phyloP scores from a whole-genome alignment of 2,113 vertebrate genomes.

The Cavia porcellus region DNA sequence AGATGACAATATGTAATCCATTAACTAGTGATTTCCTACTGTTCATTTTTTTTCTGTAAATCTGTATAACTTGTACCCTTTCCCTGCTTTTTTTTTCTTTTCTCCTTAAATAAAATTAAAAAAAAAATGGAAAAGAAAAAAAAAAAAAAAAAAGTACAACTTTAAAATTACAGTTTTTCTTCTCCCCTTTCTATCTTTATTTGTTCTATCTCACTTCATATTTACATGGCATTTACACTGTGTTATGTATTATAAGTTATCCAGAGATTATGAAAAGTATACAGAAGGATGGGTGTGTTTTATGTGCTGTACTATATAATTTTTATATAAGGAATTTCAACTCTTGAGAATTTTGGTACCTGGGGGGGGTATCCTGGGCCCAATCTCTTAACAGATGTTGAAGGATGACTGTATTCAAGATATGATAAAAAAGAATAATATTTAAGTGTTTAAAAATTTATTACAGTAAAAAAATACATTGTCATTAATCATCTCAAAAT shows the following conservation, averaged over 20 bases:
- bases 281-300: not conserved
- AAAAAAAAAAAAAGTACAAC: not conserved
- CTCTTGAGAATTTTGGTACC: not conserved
- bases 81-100: no score
- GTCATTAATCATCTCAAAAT: not conserved
- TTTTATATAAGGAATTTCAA: not conserved
- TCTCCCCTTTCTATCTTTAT: not conserved
- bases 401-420: not conserved
- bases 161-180: not conserved
- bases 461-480: not conserved
- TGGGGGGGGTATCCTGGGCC: not conserved
- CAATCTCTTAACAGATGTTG: not conserved
- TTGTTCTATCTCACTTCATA: not conserved
- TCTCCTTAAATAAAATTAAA: no score
- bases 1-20: no score
- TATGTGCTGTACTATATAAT: not conserved
- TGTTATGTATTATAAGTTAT: not conserved
- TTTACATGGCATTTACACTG: no score
- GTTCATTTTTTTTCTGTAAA: no score
- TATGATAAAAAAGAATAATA: not conserved
- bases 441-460: not conserved
- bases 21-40: no score
- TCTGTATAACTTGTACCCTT: no score
- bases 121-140: no score
- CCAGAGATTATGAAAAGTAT: not conserved